A percentile compares a stretch with the other conserved stretches of the same genome.
Conservation (phyloP, 2,888 invertebrate genomes). For the Dryococelus australis region DNA sequence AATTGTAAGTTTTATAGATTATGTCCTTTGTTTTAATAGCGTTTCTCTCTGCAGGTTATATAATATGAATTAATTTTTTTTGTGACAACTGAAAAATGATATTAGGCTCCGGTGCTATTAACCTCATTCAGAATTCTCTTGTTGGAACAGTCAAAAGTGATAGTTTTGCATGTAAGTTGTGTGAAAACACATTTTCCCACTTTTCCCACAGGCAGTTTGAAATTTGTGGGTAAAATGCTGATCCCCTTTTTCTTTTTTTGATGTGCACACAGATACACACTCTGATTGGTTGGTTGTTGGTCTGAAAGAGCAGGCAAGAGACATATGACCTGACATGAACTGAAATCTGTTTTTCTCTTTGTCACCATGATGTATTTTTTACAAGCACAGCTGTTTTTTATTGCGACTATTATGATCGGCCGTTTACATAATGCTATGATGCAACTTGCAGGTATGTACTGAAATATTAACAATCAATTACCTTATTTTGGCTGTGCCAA, state of each 20-base stretch:
- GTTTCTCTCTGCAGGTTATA: too few species aligned
- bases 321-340: background rate
- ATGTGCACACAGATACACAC: background rate
- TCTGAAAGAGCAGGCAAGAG: constrained; percentile 10
- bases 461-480: background rate
- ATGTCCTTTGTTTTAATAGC: too few species aligned
- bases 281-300: background rate
- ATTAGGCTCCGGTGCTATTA: background rate
- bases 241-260: background rate
- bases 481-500: background rate
- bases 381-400: background rate
- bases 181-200: background rate
- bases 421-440: background rate
- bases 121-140: background rate
- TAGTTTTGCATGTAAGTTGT: constrained; percentile 10
- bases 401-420: background rate
- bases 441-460: background rate
- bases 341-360: background rate
- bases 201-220: background rate
- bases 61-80: too few species aligned
- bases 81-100: too few species aligned
- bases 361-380: background rate
- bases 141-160: background rate
- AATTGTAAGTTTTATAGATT: too few species aligned
- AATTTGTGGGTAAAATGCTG: constrained; percentile 2